These are phyloP conservation scores for Drosophila seclusa DNA, from an alignment of 2,888 invertebrate genomes.

Conservation along the genomic window DNA sequence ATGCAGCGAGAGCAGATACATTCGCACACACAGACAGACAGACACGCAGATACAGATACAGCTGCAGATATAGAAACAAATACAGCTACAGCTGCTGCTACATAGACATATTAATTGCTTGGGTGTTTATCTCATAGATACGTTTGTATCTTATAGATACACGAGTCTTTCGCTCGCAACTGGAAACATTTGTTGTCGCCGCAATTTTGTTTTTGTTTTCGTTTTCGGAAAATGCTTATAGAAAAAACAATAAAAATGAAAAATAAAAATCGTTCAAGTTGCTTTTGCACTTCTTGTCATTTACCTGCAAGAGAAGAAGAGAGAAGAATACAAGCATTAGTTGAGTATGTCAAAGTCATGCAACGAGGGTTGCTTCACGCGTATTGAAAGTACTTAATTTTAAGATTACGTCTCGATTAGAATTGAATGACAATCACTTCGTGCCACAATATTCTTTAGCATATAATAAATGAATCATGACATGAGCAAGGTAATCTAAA, in stretches of 20 bases:
- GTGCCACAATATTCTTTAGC: not conserved
- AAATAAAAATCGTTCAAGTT: constrained; percentile 7
- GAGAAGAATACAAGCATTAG: constrained; percentile 38
- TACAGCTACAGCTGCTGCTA: constrained; percentile 34
- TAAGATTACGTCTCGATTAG: not conserved
- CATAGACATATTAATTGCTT: constrained; percentile 43
- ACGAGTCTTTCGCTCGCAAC: constrained; percentile 12
- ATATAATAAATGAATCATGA: constrained; percentile 3
- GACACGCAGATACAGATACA: not conserved
- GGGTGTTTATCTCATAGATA: constrained; percentile 26
- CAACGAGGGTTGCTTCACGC: constrained; percentile 31
- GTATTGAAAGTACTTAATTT: not conserved
- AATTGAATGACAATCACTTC: constrained; percentile 3
- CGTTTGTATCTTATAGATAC: constrained; percentile 16
- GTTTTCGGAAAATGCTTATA: constrained; percentile 44
- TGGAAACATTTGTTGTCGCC: constrained; percentile 56
- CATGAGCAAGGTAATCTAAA: not conserved
- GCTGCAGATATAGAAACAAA: constrained; percentile 31
- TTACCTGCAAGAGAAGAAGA: constrained; percentile 52
- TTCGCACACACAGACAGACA: not conserved
- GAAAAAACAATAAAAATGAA: not conserved
- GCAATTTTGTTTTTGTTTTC: constrained; percentile 54
- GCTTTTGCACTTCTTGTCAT: constrained; percentile 42
- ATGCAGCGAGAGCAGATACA: constrained; percentile 30
- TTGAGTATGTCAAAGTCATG: constrained; percentile 34